Evolutionary conservation across 2,797 vertebrate species (phyloP).

Genomic region (Scolopax rusticola): DNA sequence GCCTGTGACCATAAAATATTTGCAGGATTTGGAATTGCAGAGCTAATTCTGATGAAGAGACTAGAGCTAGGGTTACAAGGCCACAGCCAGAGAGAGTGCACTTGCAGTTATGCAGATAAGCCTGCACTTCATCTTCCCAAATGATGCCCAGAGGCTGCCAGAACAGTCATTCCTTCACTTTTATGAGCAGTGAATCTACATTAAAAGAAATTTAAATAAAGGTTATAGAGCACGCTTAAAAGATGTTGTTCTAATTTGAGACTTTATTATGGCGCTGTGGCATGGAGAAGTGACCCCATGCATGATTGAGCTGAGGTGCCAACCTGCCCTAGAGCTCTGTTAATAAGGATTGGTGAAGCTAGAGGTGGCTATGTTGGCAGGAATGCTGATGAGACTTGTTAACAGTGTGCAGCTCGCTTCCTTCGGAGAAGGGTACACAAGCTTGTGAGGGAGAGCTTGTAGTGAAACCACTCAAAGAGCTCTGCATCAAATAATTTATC

Average conservation of each 20-base stretch:
- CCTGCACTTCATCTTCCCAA: constrained; percentile 49
- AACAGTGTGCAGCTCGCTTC: neutral
- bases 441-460: neutral
- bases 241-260: constrained; percentile 41
- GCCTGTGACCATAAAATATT: neutral
- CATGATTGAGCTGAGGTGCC: constrained; percentile 27
- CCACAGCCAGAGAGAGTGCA: neutral
- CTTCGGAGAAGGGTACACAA: neutral
- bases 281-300: constrained; percentile 18
- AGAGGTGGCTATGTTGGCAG: neutral
- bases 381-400: constrained; percentile 59
- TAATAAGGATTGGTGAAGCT: constrained; percentile 57
- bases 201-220: constrained; percentile 65
- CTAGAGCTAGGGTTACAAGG: constrained; percentile 16
- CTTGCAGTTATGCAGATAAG: constrained; percentile 48
- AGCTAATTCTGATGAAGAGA: constrained; percentile 23
- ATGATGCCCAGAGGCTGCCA: constrained; percentile 52
- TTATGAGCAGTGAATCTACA: constrained; percentile 58
- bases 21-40: neutral
- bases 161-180: constrained; percentile 54
- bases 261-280: constrained; percentile 30
- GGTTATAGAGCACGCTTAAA: neutral
- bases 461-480: neutral
- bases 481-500: neutral
- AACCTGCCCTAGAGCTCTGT: constrained; percentile 16